Evolutionary conservation across 2,888 invertebrate genomes (phyloP).

Genomic region (Aphrophora alni): DNA sequence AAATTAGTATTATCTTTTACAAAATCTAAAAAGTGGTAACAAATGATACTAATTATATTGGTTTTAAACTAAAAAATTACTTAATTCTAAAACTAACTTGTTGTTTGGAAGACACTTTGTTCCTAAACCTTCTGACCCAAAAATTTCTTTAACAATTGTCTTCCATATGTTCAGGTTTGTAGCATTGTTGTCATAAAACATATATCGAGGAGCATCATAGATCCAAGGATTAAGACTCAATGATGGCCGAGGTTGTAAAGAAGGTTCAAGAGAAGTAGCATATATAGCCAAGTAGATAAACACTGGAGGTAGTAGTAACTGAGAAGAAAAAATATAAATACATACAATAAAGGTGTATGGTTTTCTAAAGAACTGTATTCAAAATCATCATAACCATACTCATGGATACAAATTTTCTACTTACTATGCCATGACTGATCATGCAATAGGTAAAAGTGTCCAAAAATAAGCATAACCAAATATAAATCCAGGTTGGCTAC

Average conservation of each 20-base stretch:
- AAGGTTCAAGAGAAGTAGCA: conserved; percentile 59
- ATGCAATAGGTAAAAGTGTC: too few species aligned
- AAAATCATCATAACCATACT: too few species aligned
- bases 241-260: conserved; percentile 52
- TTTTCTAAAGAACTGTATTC: too few species aligned
- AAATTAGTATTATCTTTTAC: too few species aligned
- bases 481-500: too few species aligned
- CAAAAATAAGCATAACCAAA: too few species aligned
- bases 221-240: neutral
- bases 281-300: conserved; percentile 62
- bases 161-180: neutral
- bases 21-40: too few species aligned
- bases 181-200: neutral
- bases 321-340: conserved; percentile 48
- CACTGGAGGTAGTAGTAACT: conserved; percentile 62
- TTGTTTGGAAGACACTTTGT: neutral
- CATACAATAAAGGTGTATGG: too few species aligned
- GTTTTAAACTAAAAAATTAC: too few species aligned
- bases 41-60: too few species aligned
- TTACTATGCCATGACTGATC: too few species aligned
- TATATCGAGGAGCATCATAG: neutral
- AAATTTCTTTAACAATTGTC: neutral
- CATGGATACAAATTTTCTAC: too few species aligned
- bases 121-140: neutral
- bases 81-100: neutral